Percentiles rank a stretch among this genome's conserved stretches.
Evolutionary conservation across 35 echinoderm and acorn worm genomes (phyloP).

Genomic region (Anneissia japonica): DNA sequence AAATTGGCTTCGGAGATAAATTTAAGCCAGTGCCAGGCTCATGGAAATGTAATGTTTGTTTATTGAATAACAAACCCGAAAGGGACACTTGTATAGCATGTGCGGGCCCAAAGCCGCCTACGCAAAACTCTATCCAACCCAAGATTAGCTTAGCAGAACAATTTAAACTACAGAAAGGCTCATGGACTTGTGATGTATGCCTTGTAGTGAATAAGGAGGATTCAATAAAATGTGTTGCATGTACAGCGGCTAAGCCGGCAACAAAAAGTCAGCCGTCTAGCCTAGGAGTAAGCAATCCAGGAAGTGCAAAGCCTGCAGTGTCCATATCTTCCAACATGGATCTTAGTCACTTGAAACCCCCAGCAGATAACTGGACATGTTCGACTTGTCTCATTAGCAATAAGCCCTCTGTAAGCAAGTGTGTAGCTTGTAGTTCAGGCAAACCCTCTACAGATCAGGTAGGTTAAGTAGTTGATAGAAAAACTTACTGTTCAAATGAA

Average conservation of each 20-base stretch:
- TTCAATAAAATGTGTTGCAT: conserved; percentile 41
- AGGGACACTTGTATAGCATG: not conserved
- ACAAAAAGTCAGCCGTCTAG: not conserved
- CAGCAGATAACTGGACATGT: conserved; percentile 56
- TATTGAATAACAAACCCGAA: not conserved
- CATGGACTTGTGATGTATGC: conserved; percentile 68
- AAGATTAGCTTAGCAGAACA: conserved; percentile 31
- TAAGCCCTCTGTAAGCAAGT: conserved; percentile 51
- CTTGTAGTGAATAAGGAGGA: conserved; percentile 50
- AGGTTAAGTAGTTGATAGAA: no score
- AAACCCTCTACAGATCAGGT: no score
- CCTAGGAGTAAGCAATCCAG: not conserved
- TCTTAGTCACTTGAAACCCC: not conserved
- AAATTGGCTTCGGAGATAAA: not conserved
- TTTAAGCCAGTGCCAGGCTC: conserved; percentile 1
- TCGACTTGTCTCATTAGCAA: conserved; percentile 69
- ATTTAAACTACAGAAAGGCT: conserved; percentile 57
- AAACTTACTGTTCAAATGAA: no score
- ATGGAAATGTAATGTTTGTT: not conserved
- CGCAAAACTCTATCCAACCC: not conserved
- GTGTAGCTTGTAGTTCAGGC: conserved; percentile 68
- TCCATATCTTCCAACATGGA: not conserved
- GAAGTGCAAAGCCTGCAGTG: not conserved
- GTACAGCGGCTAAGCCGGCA: conserved; percentile 31
- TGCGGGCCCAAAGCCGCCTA: not conserved